Conservation (phyloP, 2,113 vertebrate species). For the Anseranas semipalmata region DNA sequence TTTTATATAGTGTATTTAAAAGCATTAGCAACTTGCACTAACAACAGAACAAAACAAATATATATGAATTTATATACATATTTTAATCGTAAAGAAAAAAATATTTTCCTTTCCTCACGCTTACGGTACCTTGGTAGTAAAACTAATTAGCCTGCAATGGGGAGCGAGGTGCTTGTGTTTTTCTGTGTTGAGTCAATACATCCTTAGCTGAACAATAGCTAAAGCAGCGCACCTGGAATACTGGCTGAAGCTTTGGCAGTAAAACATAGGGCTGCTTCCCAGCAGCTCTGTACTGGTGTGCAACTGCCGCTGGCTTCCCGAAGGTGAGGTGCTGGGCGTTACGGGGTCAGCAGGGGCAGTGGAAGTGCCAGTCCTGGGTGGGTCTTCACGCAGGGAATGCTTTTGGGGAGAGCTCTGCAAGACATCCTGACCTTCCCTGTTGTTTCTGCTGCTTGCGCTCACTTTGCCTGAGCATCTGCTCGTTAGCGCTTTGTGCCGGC, state of each 20-base stretch:
- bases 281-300: fast-evolving
- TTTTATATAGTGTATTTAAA: background rate
- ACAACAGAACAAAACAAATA: background rate
- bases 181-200: background rate
- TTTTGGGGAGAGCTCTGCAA: background rate
- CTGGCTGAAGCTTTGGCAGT: background rate
- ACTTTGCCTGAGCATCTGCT: background rate
- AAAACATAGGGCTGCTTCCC: background rate
- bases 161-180: background rate
- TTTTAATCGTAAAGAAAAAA: background rate
- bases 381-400: background rate
- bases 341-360: background rate
- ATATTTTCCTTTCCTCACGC: background rate
- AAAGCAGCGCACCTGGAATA: background rate
- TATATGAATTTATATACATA: background rate
- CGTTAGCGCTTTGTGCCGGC: background rate
- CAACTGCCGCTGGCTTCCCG: background rate
- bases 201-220: background rate
- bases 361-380: fast-evolving
- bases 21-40: background rate
- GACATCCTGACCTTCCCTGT: background rate
- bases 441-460: background rate
- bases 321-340: background rate
- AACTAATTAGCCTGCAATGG: background rate
- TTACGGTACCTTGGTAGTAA: background rate